Evolutionary conservation across 1,140 invertebrate genomes (phyloP).

Genomic region (Orius laevigatus): DNA sequence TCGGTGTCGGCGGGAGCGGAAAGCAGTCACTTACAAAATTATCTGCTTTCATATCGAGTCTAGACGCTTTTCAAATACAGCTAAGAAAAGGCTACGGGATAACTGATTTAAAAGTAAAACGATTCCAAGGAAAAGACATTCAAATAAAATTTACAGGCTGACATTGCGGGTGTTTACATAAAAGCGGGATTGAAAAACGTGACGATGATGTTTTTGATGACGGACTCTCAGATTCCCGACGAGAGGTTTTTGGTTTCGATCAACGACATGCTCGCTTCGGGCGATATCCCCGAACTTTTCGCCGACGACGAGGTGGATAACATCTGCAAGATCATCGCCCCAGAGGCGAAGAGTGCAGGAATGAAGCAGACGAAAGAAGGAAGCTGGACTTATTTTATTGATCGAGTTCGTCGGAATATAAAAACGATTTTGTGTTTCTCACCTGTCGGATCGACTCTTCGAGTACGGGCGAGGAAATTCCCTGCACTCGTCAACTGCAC

Average conservation of each 20-base stretch:
- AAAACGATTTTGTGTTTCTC: constrained; percentile 87
- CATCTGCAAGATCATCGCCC: constrained; percentile 60
- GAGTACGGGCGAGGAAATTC: constrained; percentile 76
- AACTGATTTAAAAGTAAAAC: constrained; percentile 50
- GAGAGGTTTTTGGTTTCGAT: constrained; percentile 84
- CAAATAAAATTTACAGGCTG: constrained; percentile 27
- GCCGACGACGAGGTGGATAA: constrained; percentile 86
- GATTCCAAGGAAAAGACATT: background rate
- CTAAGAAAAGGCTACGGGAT: constrained; percentile 76
- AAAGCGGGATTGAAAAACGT: constrained; percentile 79
- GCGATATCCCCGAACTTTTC: constrained; percentile 82
- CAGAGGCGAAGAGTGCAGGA: constrained; percentile 69
- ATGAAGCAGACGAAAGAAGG: constrained; percentile 76
- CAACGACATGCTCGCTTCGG: constrained; percentile 85
- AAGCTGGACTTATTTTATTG: constrained; percentile 92
- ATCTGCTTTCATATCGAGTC: constrained; percentile 70
- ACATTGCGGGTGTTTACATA: constrained; percentile 63
- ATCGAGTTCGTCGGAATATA: constrained; percentile 57
- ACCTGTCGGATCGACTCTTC: constrained; percentile 70
- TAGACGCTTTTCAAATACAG: constrained; percentile 85
- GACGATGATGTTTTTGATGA: constrained; percentile 80
- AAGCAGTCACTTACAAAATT: constrained; percentile 81
- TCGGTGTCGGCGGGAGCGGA: constrained; percentile 87
- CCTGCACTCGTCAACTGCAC: constrained; percentile 87
- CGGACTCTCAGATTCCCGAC: constrained; percentile 80